phyloP scores from a whole-genome alignment of 2,888 invertebrate genomes.

The Halictus ligatus region DNA sequence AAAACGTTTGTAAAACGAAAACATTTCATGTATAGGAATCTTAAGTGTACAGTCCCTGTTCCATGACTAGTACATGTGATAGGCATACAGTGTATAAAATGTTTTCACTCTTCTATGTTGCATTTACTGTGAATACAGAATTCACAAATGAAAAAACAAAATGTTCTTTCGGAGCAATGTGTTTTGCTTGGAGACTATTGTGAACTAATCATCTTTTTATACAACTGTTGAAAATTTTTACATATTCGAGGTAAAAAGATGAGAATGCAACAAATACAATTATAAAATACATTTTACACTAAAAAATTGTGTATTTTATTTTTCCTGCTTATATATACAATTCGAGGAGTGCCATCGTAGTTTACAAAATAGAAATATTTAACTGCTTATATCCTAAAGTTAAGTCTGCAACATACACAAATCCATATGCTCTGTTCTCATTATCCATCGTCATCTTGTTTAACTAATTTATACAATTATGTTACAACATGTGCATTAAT shows the following conservation, averaged over 20 bases:
- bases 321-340: constrained; percentile 22
- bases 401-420: background rate
- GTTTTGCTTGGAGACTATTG: constrained; percentile 37
- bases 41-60: constrained; percentile 14
- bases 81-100: constrained; percentile 29
- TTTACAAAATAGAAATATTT: background rate
- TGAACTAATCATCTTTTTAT: constrained; percentile 44
- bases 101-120: constrained; percentile 33
- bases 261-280: constrained; percentile 37
- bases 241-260: constrained; percentile 36
- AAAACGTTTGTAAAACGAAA: constrained; percentile 19
- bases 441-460: background rate
- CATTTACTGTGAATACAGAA: constrained; percentile 45
- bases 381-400: background rate
- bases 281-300: constrained; percentile 64
- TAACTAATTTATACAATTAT: background rate
- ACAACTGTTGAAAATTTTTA: constrained; percentile 51
- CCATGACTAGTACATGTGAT: constrained; percentile 6
- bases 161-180: constrained; percentile 26
- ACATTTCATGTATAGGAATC: background rate
- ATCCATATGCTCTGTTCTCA: background rate
- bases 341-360: background rate
- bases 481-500: constrained; percentile 5
- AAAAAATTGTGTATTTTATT: constrained; percentile 30
- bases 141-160: constrained; percentile 20